Evolutionary conservation across 64 coral and sea anemone species (phyloP), one percentile per base, ranked within the genome.

Genomic region (Pachyseris speciosa): DNA sequence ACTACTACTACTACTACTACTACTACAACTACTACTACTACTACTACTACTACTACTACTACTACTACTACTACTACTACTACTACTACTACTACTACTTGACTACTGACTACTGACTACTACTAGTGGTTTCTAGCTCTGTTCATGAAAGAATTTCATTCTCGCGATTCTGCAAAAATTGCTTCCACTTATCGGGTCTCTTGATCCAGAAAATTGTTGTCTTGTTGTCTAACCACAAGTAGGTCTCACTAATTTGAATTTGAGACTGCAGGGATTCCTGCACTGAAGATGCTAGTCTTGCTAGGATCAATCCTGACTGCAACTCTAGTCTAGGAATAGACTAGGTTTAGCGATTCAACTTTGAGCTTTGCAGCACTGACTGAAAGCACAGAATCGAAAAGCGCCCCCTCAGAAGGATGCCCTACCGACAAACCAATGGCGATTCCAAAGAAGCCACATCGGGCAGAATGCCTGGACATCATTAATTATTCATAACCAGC

Each of bases 161-260:
- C 5, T 78, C 86, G 27, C 37, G 81, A 53, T 87, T 84, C 33
- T 61, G 72, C 17, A 87, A 83, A 80, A 80, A 93, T 71, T 72
- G 60, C 37, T 65, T 75, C 83, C 83, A 92, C 33, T 85, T 58
- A 27, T 60, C 47, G 33, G 59, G 5, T 20, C 72, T 72, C 20
- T 74, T 51, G 75, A 86, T 86, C 71, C 91, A 93, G 72, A 37
- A 88, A 31, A 71, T 52, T 39, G 84, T 68, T 33, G 65, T 86
- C 71, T 61, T 78, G 74, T 43, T 69, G 43, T 81, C 34, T 28
- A 78, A 67, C 52, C 75, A 83, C 30, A 72, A 87, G 15, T 55
- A 79, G 33, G 67, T 38, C 37, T 75, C 31, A 70, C 87, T 64
- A 49, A 83, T 57, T 55, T 28, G 26, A 55, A 67, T 1, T 25